Percentiles rank a stretch among this genome's conserved stretches.
phyloP scores from a whole-genome alignment of 2,113 vertebrate species.

The Progne subis region DNA sequence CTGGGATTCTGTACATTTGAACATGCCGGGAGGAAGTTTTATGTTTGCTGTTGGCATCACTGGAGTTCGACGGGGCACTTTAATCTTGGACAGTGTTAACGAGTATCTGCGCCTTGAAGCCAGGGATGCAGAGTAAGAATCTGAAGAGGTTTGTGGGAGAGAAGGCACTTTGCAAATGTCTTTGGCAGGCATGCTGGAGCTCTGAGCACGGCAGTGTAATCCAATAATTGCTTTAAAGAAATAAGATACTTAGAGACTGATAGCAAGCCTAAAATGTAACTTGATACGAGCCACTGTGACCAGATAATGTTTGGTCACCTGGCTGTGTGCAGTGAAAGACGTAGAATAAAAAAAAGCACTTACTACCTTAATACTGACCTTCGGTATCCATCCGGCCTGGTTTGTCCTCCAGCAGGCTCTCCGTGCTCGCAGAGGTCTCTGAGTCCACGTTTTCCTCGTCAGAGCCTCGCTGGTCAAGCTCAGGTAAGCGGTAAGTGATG shows the following conservation, averaged over 20 bases:
- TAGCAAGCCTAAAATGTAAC: not conserved
- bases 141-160: conserved; percentile 1
- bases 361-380: conserved; percentile 88
- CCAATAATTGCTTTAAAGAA: conserved; percentile 72
- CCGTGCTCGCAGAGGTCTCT: conserved; percentile 90
- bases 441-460: conserved; percentile 96
- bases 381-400: conserved; percentile 75
- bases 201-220: conserved; percentile 29
- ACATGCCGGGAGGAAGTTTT: conserved; percentile 81
- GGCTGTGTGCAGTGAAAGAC: not conserved
- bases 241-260: conserved; percentile 48
- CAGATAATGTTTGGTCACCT: not conserved
- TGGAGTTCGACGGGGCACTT: conserved; percentile 79
- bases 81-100: conserved; percentile 71
- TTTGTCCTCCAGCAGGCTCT: conserved; percentile 91
- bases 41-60: conserved; percentile 85
- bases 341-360: conserved; percentile 43
- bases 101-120: conserved; percentile 59
- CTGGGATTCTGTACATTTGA: conserved; percentile 34
- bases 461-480: conserved; percentile 92
- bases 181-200: conserved; percentile 38
- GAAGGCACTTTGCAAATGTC: conserved; percentile 32
- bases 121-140: not conserved
- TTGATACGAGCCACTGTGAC: not conserved
- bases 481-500: conserved; percentile 90